Percentiles rank a stretch among this genome's conserved stretches.
Evolutionary conservation across 1,140 invertebrate genomes (phyloP).

Genomic region (Uloborus diversus): DNA sequence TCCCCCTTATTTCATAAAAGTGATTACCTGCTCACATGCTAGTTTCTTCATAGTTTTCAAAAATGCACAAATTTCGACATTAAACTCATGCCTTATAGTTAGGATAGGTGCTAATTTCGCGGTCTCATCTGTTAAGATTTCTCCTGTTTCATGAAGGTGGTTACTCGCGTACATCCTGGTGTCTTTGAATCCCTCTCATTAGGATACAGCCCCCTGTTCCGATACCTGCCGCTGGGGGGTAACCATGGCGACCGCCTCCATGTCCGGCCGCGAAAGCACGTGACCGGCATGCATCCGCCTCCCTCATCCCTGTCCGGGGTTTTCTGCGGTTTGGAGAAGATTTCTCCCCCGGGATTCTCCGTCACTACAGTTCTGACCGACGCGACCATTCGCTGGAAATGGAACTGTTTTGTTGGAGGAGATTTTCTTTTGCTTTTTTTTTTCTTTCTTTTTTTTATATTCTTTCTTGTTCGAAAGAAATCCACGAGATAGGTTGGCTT

Average conservation of each 20-base stretch:
- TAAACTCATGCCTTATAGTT: too few relatives aligned
- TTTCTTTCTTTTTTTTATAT: not conserved
- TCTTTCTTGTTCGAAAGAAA: not conserved
- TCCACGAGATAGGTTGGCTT: not conserved
- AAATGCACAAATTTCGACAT: too few relatives aligned
- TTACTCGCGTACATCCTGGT: too few relatives aligned
- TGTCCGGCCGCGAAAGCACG: slow-evolving; percentile 45
- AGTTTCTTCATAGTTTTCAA: too few relatives aligned
- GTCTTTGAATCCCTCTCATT: too few relatives aligned
- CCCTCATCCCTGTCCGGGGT: slow-evolving; percentile 22
- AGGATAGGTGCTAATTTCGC: too few relatives aligned
- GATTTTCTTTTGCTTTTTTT: not conserved
- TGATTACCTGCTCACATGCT: too few relatives aligned
- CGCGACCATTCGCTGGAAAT: not conserved
- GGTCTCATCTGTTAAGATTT: too few relatives aligned
- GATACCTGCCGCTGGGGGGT: slow-evolving; percentile 39
- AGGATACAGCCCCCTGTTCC: slow-evolving; percentile 22
- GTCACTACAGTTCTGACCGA: slow-evolving; percentile 47
- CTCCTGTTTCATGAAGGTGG: too few relatives aligned
- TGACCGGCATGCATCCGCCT: slow-evolving; percentile 41
- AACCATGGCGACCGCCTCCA: slow-evolving; percentile 45
- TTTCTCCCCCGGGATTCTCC: slow-evolving; percentile 31
- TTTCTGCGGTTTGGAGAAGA: slow-evolving; percentile 44
- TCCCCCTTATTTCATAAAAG: too few relatives aligned
- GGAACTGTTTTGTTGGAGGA: not conserved